These are phyloP conservation scores for Ceriagrion tenellum DNA, from an alignment of 2,888 invertebrate species.

Conservation along the genomic window DNA sequence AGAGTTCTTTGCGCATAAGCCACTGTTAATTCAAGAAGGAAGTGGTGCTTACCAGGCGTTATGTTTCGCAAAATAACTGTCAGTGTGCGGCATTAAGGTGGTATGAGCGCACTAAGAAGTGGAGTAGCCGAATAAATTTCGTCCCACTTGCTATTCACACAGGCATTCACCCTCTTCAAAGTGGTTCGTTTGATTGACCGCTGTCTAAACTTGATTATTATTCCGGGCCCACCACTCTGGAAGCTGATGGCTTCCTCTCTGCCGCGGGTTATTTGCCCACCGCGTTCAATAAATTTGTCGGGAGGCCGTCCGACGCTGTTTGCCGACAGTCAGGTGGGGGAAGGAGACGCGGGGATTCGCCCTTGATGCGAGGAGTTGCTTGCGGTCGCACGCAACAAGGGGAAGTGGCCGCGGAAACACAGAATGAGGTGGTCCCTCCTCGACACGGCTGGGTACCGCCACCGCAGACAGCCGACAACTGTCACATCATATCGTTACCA, in stretches of 20 bases:
- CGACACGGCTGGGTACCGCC: background rate
- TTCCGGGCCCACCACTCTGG: background rate
- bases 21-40: too few relatives aligned
- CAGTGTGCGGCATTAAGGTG: background rate
- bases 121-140: background rate
- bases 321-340: background rate
- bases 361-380: background rate
- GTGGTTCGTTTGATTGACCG: background rate
- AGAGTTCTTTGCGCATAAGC: too few relatives aligned
- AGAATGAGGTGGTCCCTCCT: background rate
- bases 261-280: background rate
- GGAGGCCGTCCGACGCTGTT: background rate
- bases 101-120: background rate
- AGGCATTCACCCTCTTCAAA: background rate
- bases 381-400: background rate
- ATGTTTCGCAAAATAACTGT: too few relatives aligned
- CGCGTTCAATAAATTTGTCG: background rate
- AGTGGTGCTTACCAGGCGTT: too few relatives aligned
- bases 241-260: constrained; percentile 4
- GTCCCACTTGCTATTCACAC: too few relatives aligned
- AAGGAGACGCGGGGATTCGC: background rate
- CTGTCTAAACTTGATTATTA: background rate
- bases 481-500: background rate
- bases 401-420: background rate
- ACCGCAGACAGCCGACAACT: background rate